Base-by-base conservation (phyloP, 2,113 vertebrate genomes). In the Apodemus speciosus region DNA sequence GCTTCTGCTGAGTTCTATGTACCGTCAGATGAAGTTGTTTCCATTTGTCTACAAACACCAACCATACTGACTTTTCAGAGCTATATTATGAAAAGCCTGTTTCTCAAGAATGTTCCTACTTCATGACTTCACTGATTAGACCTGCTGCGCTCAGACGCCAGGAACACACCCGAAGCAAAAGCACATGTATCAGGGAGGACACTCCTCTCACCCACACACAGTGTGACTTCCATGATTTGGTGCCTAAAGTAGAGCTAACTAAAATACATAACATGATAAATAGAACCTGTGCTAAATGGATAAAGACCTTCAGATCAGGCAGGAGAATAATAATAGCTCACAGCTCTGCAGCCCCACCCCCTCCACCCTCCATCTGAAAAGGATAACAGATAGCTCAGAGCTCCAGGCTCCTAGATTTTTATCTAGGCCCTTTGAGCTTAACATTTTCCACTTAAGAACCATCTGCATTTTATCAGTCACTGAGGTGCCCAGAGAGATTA, bases 401-500 rank as follows among this genome's bases (percentile, higher is more conserved):
- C 81, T 53, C 96, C 40, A 68, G 51, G 73, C 83, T 95, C 75
- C 89, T 0, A 90, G 80, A 89, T 91, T 84, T 91, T 85, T 62
- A 95, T 96, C 66, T 85, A 84, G 72, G 72, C 40, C 92, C 30
- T 88, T 80, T 77, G 60, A 96, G 83, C 43, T 72, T 84, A 92
- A 91, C 66, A 95, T 90, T 85, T 94, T 79, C 73, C 84, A 92
- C 87, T 94, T 94, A 96, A 95, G 96, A 93, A 75, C 75, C 73
- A 96, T 62, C 92, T 93, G 77, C 79, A 96, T 97, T 96, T 96
- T 92, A 94, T 88, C 88, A 93, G 91, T 88, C 46, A 80, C 80
- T 90, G 76, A 89, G 35, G 85, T 90, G 40, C 85, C 81, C 85
- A 66, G 68, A 43, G 75, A 93, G 88, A 91, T 91, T 88, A 91